Evolutionary conservation across 1,140 invertebrate species (phyloP).

Genomic region (Aphelenchoides fujianensis): DNA sequence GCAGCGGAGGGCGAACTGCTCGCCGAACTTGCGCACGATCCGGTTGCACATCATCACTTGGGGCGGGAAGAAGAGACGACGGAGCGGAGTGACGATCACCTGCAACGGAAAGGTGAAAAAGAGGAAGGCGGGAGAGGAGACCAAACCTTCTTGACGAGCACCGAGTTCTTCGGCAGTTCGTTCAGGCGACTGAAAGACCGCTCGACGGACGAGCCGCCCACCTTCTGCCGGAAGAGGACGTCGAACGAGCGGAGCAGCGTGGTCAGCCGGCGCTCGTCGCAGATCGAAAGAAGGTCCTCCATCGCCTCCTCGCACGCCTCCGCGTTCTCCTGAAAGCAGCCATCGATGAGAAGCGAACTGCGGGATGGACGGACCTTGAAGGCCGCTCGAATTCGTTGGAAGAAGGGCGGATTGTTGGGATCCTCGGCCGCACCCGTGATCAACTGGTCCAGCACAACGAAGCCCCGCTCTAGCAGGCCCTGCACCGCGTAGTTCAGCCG

Average conservation of each 20-base stretch:
- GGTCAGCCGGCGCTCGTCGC: conserved; percentile 6
- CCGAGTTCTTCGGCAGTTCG: conserved; percentile 10
- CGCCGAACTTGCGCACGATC: conserved; percentile 35
- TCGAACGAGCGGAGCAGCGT: conserved; percentile 1
- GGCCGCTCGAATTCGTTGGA: not conserved
- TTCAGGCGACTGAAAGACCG: not conserved
- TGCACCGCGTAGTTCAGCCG: conserved; percentile 11
- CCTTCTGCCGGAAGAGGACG: not conserved
- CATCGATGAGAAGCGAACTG: not conserved
- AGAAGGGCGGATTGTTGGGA: too few relatives aligned
- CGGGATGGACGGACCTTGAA: conserved; percentile 9
- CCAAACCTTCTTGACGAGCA: conserved; percentile 1
- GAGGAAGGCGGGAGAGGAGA: not conserved
- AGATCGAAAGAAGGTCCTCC: conserved; percentile 5
- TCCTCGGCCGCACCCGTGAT: too few relatives aligned
- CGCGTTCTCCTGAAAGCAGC: conserved; percentile 7
- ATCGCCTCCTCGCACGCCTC: conserved; percentile 10
- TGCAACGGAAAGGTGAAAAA: not conserved
- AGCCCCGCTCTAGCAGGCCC: conserved; percentile 8
- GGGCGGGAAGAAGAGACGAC: conserved; percentile 35
- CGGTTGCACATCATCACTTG: conserved; percentile 45
- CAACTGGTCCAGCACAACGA: conserved; percentile 7
- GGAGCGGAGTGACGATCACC: conserved; percentile 44
- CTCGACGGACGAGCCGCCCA: not conserved
- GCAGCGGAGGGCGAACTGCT: conserved; percentile 22